Evolutionary conservation across 2,113 vertebrate species (phyloP), one percentile per base, ranked within the genome.

Genomic region (Nothobranchius kuhntae): DNA sequence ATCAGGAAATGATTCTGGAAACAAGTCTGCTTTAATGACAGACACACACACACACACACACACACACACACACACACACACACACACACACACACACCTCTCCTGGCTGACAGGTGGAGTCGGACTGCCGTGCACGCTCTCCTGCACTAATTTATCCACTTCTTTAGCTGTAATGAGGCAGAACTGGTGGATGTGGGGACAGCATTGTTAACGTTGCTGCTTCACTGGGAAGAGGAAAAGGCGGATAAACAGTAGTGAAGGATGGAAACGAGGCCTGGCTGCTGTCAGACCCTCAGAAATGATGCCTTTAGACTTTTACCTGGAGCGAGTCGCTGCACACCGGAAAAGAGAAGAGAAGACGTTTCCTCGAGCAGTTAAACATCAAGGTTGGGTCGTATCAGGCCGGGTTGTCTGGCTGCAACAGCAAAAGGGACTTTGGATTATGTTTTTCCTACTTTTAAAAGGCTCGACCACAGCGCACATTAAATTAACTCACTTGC

Each of bases 111-210:
- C 89, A 88, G 86, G 86, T 89, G 75, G 65, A 82, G 81, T 68
- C 21, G 40, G 76, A 82, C 80, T 7, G 59, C 73, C 52, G 57
- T 87, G 86, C 84, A 82, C 66, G 81, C 84, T 83, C 81, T 77
- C 82, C 81, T 85, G 83, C 68, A 71, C 87, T 91, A 90, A 91
- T 91, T 90, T 86, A 91, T 84, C 80, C 77, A 82, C 87, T 87
- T 89, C 89, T 87, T 82, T 86, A 84, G 83, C 89, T 81, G 86
- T 92, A 91, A 91, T 90, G 90, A 91, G 86, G 91, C 85, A 92
- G 89, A 90, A 92, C 91, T 86, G 85, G 87, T 85, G 84, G 90
- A 91, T 90, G 91, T 90, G 89, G 81, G 86, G 82, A 87, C 85
- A 87, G 85, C 85, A 87, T 89, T 89, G 89, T 91, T 91, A 92